phyloP scores from a whole-genome alignment of 2,888 invertebrate species.

The Drosophila kanekoi region DNA sequence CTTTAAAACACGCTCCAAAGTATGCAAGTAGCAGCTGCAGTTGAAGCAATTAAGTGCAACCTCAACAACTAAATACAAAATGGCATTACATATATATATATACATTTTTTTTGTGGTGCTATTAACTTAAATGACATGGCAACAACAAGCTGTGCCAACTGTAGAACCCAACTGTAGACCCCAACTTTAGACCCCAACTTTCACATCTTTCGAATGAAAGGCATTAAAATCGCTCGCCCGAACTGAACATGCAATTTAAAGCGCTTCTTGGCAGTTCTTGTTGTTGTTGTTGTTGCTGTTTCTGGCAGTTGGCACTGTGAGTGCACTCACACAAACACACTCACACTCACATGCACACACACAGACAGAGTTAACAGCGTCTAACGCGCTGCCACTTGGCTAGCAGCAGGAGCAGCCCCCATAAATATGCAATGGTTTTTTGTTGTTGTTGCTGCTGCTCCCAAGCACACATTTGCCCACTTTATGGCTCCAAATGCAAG shows the following conservation, averaged over 20 bases:
- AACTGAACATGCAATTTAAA: constrained; percentile 75
- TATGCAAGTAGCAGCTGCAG: constrained; percentile 31
- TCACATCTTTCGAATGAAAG: constrained; percentile 53
- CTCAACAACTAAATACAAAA: constrained; percentile 42
- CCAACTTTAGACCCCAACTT: background rate
- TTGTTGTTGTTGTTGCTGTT: constrained; percentile 29
- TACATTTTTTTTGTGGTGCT: constrained; percentile 17
- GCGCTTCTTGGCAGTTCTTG: constrained; percentile 33
- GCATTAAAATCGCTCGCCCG: constrained; percentile 68
- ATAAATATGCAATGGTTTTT: constrained; percentile 70
- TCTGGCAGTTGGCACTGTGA: constrained; percentile 33
- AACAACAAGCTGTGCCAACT: constrained; percentile 29
- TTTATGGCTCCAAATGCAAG: constrained; percentile 69
- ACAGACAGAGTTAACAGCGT: constrained; percentile 25
- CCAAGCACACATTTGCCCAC: constrained; percentile 66
- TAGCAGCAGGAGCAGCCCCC: constrained; percentile 56
- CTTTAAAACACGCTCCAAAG: constrained; percentile 51
- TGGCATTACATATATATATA: no score
- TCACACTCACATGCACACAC: constrained; percentile 18
- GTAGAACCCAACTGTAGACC: background rate
- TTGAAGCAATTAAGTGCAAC: constrained; percentile 57
- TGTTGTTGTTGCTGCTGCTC: constrained; percentile 51
- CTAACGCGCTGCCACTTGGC: constrained; percentile 59
- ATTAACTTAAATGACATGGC: constrained; percentile 55
- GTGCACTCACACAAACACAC: constrained; percentile 26